phyloP scores from a whole-genome alignment of 2,888 invertebrate genomes.

The Aphodius granarius region DNA sequence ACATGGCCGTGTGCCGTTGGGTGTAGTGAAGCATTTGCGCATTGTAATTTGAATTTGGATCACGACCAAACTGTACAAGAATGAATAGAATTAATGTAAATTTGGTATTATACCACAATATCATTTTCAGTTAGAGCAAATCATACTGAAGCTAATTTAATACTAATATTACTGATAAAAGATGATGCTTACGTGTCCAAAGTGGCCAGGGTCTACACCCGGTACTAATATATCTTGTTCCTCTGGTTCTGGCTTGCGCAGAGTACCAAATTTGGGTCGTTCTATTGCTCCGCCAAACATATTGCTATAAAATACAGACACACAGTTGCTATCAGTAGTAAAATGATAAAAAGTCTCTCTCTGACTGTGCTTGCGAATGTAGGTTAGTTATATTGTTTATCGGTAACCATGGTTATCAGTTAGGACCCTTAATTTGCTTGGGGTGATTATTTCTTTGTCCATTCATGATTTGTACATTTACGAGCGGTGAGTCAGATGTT shows the following conservation, averaged over 20 bases:
- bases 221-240: conserved; percentile 37
- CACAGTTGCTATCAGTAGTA: not conserved
- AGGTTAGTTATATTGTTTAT: not conserved
- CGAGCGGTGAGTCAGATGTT: not conserved
- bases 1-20: conserved; percentile 35
- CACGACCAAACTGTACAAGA: conserved; percentile 40
- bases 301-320: not conserved
- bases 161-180: not conserved
- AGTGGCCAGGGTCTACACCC: conserved; percentile 33
- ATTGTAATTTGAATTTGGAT: conserved; percentile 43
- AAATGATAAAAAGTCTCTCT: conserved; percentile 4
- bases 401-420: not conserved
- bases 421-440: not conserved
- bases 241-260: conserved; percentile 26
- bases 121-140: no score
- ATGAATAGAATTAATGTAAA: no score
- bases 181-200: conserved; percentile 40
- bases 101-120: no score
- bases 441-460: not conserved
- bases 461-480: not conserved
- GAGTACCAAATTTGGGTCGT: conserved; percentile 22
- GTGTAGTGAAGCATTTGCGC: conserved; percentile 40
- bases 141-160: not conserved
- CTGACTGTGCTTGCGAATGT: not conserved
- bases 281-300: conserved; percentile 38